A percentile compares a stretch with the other conserved stretches of the same genome.
phyloP scores from a whole-genome alignment of 2,113 vertebrate genomes.

The Aptenodytes patagonicus region DNA sequence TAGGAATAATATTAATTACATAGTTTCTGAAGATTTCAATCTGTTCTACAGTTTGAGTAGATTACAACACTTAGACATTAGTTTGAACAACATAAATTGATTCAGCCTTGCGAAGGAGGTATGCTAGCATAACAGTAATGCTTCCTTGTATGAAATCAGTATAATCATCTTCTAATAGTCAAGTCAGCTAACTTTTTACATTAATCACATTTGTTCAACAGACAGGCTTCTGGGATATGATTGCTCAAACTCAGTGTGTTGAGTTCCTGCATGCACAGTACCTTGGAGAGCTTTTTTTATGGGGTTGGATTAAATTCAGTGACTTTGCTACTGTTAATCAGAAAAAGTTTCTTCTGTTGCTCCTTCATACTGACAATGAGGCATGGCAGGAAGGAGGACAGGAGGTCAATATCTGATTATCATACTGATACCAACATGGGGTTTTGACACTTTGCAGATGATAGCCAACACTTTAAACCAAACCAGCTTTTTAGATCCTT shows the following conservation, averaged over 20 bases:
- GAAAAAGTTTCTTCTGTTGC: neutral
- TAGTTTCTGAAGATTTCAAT: neutral
- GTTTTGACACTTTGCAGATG: neutral
- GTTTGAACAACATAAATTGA: neutral
- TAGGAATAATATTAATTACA: neutral
- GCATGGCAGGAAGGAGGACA: neutral
- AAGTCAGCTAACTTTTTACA: neutral
- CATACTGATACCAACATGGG: neutral
- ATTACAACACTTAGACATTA: neutral
- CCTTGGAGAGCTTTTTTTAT: neutral
- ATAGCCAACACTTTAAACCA: neutral
- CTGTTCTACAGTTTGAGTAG: neutral
- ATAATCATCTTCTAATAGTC: neutral
- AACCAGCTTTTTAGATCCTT: neutral
- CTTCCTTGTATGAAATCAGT: neutral
- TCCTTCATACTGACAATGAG: neutral
- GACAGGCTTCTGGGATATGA: neutral
- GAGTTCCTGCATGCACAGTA: neutral
- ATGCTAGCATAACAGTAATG: neutral
- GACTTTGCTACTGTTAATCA: neutral
- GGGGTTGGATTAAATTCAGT: neutral
- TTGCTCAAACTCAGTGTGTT: neutral
- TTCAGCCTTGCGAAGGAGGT: neutral
- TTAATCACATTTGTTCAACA: constrained; percentile 7
- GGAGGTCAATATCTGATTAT: neutral